phyloP scores from a whole-genome alignment of 2,888 invertebrate species.

The Patella ulyssiponensis region DNA sequence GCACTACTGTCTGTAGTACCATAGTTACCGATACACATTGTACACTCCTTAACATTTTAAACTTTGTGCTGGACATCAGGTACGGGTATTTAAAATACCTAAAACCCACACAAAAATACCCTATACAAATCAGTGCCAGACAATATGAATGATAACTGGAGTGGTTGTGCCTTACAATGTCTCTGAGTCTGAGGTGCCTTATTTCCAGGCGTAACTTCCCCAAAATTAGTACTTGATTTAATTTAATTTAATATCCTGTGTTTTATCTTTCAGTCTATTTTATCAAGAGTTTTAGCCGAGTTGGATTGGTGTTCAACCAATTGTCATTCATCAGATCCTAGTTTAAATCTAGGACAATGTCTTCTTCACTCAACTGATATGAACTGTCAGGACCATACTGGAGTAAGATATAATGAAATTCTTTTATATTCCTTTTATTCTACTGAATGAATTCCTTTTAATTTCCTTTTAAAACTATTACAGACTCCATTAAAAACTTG shows the following conservation, averaged over 20 bases:
- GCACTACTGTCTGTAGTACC: too few species aligned
- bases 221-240: too few species aligned
- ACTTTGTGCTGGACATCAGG: too few species aligned
- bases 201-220: too few species aligned
- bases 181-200: too few species aligned
- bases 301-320: slow-evolving; percentile 93
- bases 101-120: too few species aligned
- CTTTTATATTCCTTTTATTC: not conserved
- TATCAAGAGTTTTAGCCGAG: slow-evolving; percentile 83
- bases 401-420: slow-evolving; percentile 71
- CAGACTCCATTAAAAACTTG: not conserved
- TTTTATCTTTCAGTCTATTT: slow-evolving; percentile 76
- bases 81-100: too few species aligned
- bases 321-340: slow-evolving; percentile 85
- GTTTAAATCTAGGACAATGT: slow-evolving; percentile 91
- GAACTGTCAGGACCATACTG: slow-evolving; percentile 77
- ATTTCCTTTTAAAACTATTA: not conserved
- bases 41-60: too few species aligned
- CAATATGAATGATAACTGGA: too few species aligned
- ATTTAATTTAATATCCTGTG: not conserved
- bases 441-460: not conserved
- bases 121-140: too few species aligned
- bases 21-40: too few species aligned
- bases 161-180: too few species aligned
- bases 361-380: slow-evolving; percentile 81